Conservation (phyloP, 2,113 vertebrate genomes). For the Prietella phreatophila region DNA sequence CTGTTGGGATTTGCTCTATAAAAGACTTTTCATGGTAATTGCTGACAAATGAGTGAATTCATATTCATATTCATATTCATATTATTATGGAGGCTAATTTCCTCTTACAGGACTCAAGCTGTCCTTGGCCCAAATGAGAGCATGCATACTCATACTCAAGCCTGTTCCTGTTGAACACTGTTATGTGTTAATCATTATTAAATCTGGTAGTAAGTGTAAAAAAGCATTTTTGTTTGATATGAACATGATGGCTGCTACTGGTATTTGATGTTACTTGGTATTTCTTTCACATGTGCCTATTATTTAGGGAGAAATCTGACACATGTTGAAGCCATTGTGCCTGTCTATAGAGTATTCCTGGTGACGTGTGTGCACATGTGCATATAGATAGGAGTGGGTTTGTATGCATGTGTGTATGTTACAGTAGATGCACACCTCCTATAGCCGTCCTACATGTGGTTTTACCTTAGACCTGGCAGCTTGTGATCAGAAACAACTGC, state of each 20-base stretch:
- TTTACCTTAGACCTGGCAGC: slow-evolving; percentile 51
- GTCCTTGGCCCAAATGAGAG: background rate
- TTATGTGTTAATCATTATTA: background rate
- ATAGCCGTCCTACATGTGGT: slow-evolving; percentile 51
- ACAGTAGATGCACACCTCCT: slow-evolving; percentile 46
- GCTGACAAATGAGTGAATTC: background rate
- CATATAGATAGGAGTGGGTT: slow-evolving; percentile 2
- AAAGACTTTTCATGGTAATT: background rate
- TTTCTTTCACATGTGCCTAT: slow-evolving; percentile 26
- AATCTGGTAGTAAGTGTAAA: background rate
- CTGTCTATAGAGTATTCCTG: slow-evolving; percentile 23
- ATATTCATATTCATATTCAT: background rate
- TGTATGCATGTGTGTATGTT: background rate
- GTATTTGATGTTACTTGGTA: slow-evolving; percentile 23
- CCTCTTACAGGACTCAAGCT: background rate
- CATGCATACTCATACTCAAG: background rate
- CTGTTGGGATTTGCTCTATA: slow-evolving; percentile 8
- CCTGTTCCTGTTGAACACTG: background rate
- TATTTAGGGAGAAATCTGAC: slow-evolving; percentile 22
- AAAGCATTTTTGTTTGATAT: background rate
- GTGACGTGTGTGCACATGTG: slow-evolving; percentile 19
- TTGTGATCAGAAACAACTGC: slow-evolving; percentile 73
- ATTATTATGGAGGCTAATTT: background rate
- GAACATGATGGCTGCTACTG: background rate
- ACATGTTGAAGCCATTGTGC: slow-evolving; percentile 24